Evolutionary conservation across 1,140 invertebrate genomes (phyloP).

Genomic region (Euura lappo): DNA sequence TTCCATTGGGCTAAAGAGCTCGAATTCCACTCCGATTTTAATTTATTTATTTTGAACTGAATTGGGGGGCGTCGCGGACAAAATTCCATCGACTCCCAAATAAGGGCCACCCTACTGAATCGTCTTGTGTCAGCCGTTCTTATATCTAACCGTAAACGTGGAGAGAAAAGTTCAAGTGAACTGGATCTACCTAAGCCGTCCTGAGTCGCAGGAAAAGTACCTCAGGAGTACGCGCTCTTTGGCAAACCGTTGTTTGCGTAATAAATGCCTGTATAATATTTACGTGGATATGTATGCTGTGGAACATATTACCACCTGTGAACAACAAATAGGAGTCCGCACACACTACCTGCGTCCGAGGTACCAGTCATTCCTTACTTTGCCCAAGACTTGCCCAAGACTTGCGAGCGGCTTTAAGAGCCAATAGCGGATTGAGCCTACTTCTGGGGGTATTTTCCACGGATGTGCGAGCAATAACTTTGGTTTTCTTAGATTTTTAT

Average conservation of each 20-base stretch:
- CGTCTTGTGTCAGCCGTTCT: no score
- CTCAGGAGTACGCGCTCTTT: not conserved
- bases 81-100: no score
- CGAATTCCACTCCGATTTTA: no score
- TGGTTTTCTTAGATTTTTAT: conserved; percentile 48
- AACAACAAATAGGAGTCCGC: not conserved
- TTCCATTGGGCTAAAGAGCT: no score
- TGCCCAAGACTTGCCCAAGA: conserved; percentile 33
- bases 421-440: conserved; percentile 52
- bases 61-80: no score
- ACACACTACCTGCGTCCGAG: not conserved
- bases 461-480: conserved; percentile 46
- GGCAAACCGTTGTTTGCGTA: not conserved
- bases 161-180: not conserved
- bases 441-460: conserved; percentile 51
- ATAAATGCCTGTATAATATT: not conserved
- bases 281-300: not conserved
- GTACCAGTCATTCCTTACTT: no score
- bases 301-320: not conserved
- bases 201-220: not conserved
- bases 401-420: conserved; percentile 51
- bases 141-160: no score
- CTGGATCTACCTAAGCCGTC: not conserved
- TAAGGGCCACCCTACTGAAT: no score
- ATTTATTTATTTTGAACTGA: no score